Conservation (phyloP, 2,797 vertebrate species). For the Enteromius afrohamiltoni region DNA sequence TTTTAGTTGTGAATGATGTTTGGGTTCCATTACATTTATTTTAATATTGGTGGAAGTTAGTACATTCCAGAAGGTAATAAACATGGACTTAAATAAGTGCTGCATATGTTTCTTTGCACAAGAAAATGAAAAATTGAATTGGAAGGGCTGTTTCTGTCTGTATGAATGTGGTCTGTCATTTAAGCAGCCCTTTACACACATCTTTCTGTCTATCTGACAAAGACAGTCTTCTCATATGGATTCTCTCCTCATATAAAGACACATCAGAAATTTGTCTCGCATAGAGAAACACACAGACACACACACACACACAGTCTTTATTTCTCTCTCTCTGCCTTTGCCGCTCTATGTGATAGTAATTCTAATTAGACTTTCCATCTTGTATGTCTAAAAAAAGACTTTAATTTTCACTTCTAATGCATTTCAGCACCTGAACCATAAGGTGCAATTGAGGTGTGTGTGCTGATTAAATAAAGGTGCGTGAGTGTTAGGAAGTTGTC, state of each 20-base stretch:
- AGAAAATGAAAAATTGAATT: neutral
- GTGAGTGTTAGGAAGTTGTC: neutral
- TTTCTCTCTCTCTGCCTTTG: neutral
- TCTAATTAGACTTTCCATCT: constrained; percentile 32
- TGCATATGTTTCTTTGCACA: constrained; percentile 7
- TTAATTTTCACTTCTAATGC: constrained; percentile 40
- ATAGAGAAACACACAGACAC: neutral
- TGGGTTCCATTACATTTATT: neutral
- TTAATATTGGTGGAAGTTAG: neutral
- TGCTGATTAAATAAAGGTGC: constrained; percentile 10
- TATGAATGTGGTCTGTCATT: constrained; percentile 14
- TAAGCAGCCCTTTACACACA: neutral
- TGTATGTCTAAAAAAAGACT: constrained; percentile 41
- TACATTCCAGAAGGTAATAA: constrained; percentile 38
- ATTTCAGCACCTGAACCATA: constrained; percentile 23
- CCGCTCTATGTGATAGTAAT: neutral
- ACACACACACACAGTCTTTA: neutral
- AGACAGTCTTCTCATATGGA: neutral
- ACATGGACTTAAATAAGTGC: constrained; percentile 13
- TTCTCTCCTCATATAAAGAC: neutral
- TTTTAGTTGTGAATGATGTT: neutral
- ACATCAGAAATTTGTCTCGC: neutral
- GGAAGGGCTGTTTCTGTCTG: neutral
- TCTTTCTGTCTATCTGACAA: neutral
- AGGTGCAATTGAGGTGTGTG: constrained; percentile 21